Conservation (phyloP, 2,888 invertebrate genomes). For the Hydrotaea cyrtoneurina region DNA sequence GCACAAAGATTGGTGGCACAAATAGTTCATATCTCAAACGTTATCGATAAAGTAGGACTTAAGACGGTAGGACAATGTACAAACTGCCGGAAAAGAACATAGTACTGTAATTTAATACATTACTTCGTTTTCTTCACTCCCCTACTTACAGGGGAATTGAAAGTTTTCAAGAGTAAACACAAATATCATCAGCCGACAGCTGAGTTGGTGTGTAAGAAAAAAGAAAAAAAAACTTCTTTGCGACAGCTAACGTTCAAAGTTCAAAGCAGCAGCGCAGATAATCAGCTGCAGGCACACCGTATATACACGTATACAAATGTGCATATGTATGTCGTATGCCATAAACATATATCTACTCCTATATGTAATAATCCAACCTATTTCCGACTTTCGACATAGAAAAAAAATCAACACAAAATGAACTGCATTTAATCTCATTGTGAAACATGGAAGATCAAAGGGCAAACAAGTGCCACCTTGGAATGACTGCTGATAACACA, state of each 20-base stretch:
- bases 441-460: background rate
- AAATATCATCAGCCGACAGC: no score
- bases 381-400: slow-evolving; percentile 3
- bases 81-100: no score
- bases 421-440: background rate
- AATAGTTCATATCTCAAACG: no score
- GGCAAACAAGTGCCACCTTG: background rate
- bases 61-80: no score
- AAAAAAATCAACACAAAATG: background rate
- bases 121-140: no score
- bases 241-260: slow-evolving; percentile 20
- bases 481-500: no score
- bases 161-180: no score
- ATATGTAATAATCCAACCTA: background rate
- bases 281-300: background rate
- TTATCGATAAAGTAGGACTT: no score
- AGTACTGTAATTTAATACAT: no score
- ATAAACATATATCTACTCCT: background rate
- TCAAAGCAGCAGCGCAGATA: background rate
- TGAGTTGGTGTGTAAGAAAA: no score
- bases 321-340: background rate
- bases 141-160: no score
- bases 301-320: background rate
- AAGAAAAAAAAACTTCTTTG: background rate
- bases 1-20: no score